phyloP scores from a whole-genome alignment of 2,888 invertebrate genomes.

The Cephus sareptanus region DNA sequence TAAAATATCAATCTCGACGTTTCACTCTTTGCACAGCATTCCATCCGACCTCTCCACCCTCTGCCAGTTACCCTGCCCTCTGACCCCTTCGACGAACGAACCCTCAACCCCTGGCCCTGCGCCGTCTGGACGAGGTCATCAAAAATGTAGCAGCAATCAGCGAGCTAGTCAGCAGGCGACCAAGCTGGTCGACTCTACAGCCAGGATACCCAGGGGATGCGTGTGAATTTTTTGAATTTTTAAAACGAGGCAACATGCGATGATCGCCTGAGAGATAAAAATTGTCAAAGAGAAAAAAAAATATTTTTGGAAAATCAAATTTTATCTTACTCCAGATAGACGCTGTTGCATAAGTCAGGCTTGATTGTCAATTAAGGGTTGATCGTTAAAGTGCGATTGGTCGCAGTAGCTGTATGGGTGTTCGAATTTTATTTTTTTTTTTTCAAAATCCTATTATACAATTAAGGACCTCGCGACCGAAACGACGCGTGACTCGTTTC shows the following conservation, averaged over 20 bases:
- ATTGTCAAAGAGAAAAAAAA: too few relatives aligned
- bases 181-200: constrained; percentile 39
- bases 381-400: too few relatives aligned
- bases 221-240: constrained; percentile 59
- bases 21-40: constrained; percentile 60
- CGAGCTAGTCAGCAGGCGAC: constrained; percentile 59
- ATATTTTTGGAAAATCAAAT: too few relatives aligned
- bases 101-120: constrained; percentile 31
- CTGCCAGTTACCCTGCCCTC: constrained; percentile 16
- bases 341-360: too few relatives aligned
- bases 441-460: too few relatives aligned
- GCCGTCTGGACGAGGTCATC: constrained; percentile 64
- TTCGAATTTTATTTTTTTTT: too few relatives aligned
- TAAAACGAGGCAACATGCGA: constrained; percentile 45
- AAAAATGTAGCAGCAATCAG: constrained; percentile 66
- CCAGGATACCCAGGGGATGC: constrained; percentile 46
- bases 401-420: too few relatives aligned
- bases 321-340: too few relatives aligned
- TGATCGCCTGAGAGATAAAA: too few relatives aligned
- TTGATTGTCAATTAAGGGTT: too few relatives aligned
- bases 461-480: too few relatives aligned
- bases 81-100: constrained; percentile 24
- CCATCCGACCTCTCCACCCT: constrained; percentile 26
- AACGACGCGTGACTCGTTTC: too few relatives aligned
- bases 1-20: constrained; percentile 64